Evolutionary conservation across 2,888 invertebrate species (phyloP).

Genomic region (Deroplatys truncata): DNA sequence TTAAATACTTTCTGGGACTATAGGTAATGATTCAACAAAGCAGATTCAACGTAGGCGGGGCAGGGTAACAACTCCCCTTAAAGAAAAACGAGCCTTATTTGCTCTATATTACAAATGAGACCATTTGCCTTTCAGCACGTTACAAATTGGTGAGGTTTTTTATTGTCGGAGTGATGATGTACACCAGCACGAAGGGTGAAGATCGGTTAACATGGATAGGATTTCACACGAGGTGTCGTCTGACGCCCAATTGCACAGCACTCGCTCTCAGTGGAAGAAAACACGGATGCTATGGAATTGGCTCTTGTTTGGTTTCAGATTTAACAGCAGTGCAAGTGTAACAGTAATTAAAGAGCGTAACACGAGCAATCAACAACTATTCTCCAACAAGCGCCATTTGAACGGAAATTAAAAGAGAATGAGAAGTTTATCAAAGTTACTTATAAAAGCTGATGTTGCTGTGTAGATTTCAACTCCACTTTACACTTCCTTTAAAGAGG

Average conservation of each 20-base stretch:
- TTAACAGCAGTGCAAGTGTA: background rate
- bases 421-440: background rate
- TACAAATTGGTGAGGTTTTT: too few relatives aligned
- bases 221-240: background rate
- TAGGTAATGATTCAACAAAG: too few relatives aligned
- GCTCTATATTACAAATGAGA: too few relatives aligned
- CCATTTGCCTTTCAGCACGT: too few relatives aligned
- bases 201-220: background rate
- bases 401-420: background rate
- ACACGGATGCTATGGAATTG: background rate
- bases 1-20: too few relatives aligned
- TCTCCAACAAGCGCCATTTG: background rate
- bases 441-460: background rate
- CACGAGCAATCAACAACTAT: background rate
- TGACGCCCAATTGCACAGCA: background rate
- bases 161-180: too few relatives aligned
- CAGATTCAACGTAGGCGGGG: too few relatives aligned
- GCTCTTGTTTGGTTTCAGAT: background rate
- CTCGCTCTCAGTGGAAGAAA: background rate
- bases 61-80: too few relatives aligned
- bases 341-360: background rate
- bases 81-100: too few relatives aligned
- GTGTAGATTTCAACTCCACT: background rate
- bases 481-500: too few relatives aligned
- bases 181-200: too few relatives aligned